These are phyloP conservation scores for Epirrita christyi DNA, from an alignment of 2,888 invertebrate genomes.

Conservation along the genomic window DNA sequence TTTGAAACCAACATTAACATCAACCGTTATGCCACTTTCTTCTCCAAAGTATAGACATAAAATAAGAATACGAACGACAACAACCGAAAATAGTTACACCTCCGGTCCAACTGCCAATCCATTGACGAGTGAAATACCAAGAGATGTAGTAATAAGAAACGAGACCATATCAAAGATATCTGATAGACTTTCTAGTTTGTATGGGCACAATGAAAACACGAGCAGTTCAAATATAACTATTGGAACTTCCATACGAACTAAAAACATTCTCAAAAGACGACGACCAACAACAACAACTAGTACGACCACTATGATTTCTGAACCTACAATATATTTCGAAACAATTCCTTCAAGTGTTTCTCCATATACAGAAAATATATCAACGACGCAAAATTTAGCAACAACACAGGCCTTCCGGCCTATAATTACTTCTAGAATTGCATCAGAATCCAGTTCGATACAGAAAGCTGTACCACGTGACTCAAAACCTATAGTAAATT, in stretches of 20 bases:
- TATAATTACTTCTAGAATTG: constrained; percentile 74
- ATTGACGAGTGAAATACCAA: constrained; percentile 58
- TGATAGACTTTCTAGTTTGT: constrained; percentile 61
- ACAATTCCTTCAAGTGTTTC: constrained; percentile 16
- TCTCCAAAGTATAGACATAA: constrained; percentile 60
- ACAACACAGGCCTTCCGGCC: constrained; percentile 58
- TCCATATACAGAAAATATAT: constrained; percentile 26
- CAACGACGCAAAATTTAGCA: constrained; percentile 43
- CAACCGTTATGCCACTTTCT: constrained; percentile 41
- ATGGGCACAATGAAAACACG: constrained; percentile 58
- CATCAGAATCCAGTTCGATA: constrained; percentile 69
- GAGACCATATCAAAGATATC: constrained; percentile 57
- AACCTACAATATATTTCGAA: constrained; percentile 37
- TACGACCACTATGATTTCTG: constrained; percentile 52
- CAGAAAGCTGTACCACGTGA: constrained; percentile 52
- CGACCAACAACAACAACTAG: constrained; percentile 78
- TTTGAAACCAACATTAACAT: constrained; percentile 37
- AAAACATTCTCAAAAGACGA: constrained; percentile 65
- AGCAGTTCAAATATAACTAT: constrained; percentile 52
- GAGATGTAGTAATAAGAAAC: constrained; percentile 44
- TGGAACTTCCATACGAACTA: constrained; percentile 50
- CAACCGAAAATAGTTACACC: constrained; percentile 62
- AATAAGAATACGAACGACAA: constrained; percentile 74
- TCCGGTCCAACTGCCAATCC: constrained; percentile 61
- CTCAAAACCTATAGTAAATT: constrained; percentile 49